These are phyloP conservation scores for Ammodytes dubius DNA, from an alignment of 2,113 vertebrate species.

Conservation along the genomic window DNA sequence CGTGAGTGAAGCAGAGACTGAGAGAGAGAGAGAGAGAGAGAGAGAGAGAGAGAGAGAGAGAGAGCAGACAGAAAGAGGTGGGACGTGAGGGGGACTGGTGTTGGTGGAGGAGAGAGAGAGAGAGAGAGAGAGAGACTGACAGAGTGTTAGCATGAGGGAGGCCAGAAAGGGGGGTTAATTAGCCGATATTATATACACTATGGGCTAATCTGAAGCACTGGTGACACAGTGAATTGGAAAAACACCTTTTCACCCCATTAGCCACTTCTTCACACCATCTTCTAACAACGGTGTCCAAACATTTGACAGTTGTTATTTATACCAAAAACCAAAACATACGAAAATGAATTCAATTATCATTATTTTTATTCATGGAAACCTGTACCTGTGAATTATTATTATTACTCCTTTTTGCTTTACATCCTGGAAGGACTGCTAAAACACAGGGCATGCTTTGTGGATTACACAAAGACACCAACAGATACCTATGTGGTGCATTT, in stretches of 20 bases:
- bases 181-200: slow-evolving; percentile 50
- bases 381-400: neutral
- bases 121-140: neutral
- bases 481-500: slow-evolving; percentile 18
- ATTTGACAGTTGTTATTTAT: neutral
- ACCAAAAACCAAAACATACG: neutral
- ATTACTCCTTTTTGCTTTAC: neutral
- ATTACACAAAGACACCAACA: slow-evolving; percentile 20
- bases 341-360: neutral
- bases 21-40: slow-evolving; percentile 27
- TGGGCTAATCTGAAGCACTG: slow-evolving; percentile 40
- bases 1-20: slow-evolving; percentile 9
- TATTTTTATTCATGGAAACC: neutral
- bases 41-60: slow-evolving; percentile 4
- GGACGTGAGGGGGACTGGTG: neutral
- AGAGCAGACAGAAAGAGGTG: slow-evolving; percentile 23
- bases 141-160: slow-evolving; percentile 18
- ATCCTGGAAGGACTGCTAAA: neutral
- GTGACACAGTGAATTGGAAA: slow-evolving; percentile 18
- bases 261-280: slow-evolving; percentile 2
- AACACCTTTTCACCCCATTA: slow-evolving; percentile 24
- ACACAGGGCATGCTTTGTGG: neutral
- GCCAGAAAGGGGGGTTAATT: slow-evolving; percentile 61
- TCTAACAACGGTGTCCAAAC: neutral
- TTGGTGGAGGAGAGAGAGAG: neutral